Base-by-base conservation (phyloP, 2,888 invertebrate species). In the Caenorhabditis sinica region DNA sequence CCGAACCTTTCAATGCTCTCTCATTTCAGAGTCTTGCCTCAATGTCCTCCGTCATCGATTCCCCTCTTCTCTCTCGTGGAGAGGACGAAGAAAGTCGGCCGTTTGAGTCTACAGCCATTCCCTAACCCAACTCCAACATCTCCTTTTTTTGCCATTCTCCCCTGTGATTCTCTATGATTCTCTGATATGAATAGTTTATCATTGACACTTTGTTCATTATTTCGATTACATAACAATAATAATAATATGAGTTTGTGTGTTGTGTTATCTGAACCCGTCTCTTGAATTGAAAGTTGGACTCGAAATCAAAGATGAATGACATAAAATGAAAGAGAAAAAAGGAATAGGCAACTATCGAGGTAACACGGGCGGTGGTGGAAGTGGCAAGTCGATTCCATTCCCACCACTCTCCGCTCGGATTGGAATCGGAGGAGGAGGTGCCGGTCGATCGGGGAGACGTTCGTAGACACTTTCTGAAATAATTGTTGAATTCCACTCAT, bases 401-500 rank as follows among this genome's bases (percentile, higher is more conserved):
- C 61, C 68, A 25, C 79, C 79, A 56, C 83, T 83, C 66, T 83
- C 83, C 28, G 49, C 73, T 63, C 83, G 82, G 53, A 85, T 82
- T n/a, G 85, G 85, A n/a, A 75, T 45, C 69, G 83, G 79, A 60
- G 83, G 83, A 25, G 85, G 85, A 43, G 81, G 85, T 43, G 85
- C 80, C 53, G 80, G 85, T 65, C 82, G 79, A 69, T 79, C 79
- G 65, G 85, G 82, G 13, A 85, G 60, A n/a, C 85, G 73, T 75
- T 85, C 85, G 73, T 85, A 85, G 43, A 85, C 74, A 74, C 82
- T 69, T 74, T 85, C 85, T 83, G 75, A 2, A 83, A 65, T n/a
- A 56, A 51, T 49, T 23, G 23, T 8, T 28, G 8, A 58, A 49
- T 51, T 51, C n/a, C n/a, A n/a, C n/a, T n/a, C n/a, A n/a, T n/a